Conservation (phyloP, 2,113 vertebrate species). For the Serinus canaria region DNA sequence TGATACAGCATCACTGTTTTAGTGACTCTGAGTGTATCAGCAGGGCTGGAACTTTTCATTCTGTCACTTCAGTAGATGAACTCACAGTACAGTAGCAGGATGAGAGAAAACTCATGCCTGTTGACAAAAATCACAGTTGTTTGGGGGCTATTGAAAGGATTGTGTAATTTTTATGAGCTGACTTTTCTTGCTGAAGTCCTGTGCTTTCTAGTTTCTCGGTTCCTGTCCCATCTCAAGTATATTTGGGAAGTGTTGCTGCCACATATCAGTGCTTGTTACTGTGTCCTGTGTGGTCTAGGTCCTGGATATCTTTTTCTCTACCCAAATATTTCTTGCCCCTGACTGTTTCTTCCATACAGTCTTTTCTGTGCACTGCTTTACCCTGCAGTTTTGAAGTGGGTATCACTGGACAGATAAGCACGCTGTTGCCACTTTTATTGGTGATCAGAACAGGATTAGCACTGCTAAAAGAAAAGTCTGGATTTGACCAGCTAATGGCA, state of each 20-base stretch:
- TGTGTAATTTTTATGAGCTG: not conserved
- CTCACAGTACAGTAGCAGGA: not conserved
- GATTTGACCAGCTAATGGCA: not conserved
- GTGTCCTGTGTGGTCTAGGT: rapidly evolving
- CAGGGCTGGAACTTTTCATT: not conserved
- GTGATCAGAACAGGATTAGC: not conserved
- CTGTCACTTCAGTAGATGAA: not conserved
- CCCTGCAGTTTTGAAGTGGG: not conserved
- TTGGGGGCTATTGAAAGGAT: not conserved
- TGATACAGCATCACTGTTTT: not conserved
- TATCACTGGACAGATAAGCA: not conserved
- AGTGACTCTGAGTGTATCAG: not conserved
- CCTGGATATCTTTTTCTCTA: not conserved
- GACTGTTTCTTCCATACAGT: not conserved
- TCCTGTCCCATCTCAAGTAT: not conserved
- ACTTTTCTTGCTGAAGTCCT: not conserved
- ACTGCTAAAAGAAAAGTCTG: not conserved
- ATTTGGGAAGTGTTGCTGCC: not conserved
- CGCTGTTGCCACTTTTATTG: not conserved
- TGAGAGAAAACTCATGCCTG: not conserved
- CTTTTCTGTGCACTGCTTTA: not conserved
- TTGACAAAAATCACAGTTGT: not conserved
- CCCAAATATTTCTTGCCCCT: not conserved
- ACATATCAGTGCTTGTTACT: rapidly evolving
- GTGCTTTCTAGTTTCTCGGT: not conserved